These are phyloP conservation scores for Bellardia bayeri DNA, from an alignment of 2,888 invertebrate genomes.

Conservation along the genomic window DNA sequence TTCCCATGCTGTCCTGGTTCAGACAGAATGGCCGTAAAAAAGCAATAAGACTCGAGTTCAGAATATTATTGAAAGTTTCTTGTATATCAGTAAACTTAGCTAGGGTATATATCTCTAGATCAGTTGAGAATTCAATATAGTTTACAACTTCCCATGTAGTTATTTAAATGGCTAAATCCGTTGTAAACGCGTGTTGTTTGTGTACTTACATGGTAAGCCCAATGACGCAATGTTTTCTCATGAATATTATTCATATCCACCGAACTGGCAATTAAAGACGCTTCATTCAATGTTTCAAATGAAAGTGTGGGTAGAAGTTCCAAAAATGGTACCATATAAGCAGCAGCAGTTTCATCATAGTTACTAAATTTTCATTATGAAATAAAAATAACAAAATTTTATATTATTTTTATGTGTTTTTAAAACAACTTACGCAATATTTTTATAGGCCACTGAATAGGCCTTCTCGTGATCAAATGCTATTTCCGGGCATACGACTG, in stretches of 20 bases:
- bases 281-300: slow-evolving; percentile 82
- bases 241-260: slow-evolving; percentile 76
- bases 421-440: slow-evolving; percentile 79
- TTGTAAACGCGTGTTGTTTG: no score
- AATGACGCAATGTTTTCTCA: slow-evolving; percentile 78
- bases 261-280: slow-evolving; percentile 75
- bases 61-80: no score
- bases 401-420: not conserved
- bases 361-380: slow-evolving; percentile 75
- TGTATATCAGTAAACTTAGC: no score
- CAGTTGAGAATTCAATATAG: no score
- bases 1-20: no score
- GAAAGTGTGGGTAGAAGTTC: slow-evolving; percentile 83
- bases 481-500: slow-evolving; percentile 87
- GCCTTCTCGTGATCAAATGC: slow-evolving; percentile 85
- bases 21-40: no score
- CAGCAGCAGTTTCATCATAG: slow-evolving; percentile 77
- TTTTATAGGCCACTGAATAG: slow-evolving; percentile 78
- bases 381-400: not conserved
- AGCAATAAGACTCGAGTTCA: no score
- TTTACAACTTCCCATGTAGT: no score
- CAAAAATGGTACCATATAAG: slow-evolving; percentile 81
- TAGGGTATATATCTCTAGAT: no score
- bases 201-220: slow-evolving; percentile 79
- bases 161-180: no score